Conservation (phyloP, 2,797 vertebrate genomes). For the Danio choprae region DNA sequence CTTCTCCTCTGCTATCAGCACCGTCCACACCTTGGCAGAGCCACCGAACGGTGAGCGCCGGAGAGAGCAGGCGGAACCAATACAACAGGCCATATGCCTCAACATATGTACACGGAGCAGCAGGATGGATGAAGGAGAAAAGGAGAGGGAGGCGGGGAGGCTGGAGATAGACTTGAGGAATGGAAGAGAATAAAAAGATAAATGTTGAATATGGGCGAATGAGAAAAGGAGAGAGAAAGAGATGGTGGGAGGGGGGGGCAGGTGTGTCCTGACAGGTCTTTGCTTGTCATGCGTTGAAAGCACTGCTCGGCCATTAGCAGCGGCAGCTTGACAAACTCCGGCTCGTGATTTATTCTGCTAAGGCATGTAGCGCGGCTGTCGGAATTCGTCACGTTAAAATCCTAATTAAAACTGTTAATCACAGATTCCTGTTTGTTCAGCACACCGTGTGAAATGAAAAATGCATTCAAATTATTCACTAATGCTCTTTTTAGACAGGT, state of each 20-base stretch:
- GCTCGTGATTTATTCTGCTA: slow-evolving; percentile 80
- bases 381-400: slow-evolving; percentile 85
- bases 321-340: slow-evolving; percentile 76
- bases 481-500: slow-evolving; percentile 89
- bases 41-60: slow-evolving; percentile 46
- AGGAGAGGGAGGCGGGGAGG: slow-evolving; percentile 52
- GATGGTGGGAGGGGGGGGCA: slow-evolving; percentile 61
- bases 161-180: slow-evolving; percentile 8
- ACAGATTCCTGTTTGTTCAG: slow-evolving; percentile 88
- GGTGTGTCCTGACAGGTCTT: slow-evolving; percentile 66
- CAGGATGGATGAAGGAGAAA: slow-evolving; percentile 64
- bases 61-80: slow-evolving; percentile 58
- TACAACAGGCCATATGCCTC: slow-evolving; percentile 64
- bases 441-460: slow-evolving; percentile 87
- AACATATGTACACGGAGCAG: slow-evolving; percentile 60
- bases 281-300: slow-evolving; percentile 72
- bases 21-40: slow-evolving; percentile 46
- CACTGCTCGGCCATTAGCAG: slow-evolving; percentile 69
- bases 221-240: not conserved
- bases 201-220: slow-evolving; percentile 13
- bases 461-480: slow-evolving; percentile 90
- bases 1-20: slow-evolving; percentile 11
- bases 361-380: slow-evolving; percentile 74
- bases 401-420: slow-evolving; percentile 93
- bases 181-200: slow-evolving; percentile 23